These are phyloP conservation scores for Heterochromis multidens DNA, from an alignment of 2,113 vertebrate species.

Conservation along the genomic window DNA sequence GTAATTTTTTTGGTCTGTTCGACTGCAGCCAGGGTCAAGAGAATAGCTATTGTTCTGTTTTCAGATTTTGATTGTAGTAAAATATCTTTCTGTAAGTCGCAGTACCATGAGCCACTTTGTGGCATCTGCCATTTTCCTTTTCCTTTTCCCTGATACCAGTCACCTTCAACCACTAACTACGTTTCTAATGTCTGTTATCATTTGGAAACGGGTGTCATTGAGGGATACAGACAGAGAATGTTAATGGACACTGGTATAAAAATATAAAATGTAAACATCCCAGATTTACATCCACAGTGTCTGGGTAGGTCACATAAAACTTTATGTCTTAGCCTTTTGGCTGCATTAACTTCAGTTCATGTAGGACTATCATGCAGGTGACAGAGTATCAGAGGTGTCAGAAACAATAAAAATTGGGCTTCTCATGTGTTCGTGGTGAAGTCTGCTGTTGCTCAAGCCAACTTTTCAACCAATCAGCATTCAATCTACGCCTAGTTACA, in stretches of 20 bases:
- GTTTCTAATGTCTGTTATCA: neutral
- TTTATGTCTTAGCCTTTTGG: too few species aligned
- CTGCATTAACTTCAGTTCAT: too few species aligned
- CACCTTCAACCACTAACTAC: neutral
- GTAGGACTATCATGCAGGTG: too few species aligned
- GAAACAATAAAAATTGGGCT: too few species aligned
- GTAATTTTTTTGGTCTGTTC: neutral
- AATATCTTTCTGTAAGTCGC: neutral
- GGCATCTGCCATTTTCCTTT: neutral
- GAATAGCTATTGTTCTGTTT: neutral
- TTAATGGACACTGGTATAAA: neutral
- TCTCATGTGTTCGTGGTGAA: too few species aligned
- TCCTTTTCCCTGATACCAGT: neutral
- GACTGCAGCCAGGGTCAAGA: neutral
- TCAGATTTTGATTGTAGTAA: neutral
- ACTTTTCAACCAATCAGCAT: too few species aligned
- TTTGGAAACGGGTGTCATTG: neutral
- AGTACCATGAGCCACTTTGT: neutral
- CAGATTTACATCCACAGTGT: neutral
- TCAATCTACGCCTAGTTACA: too few species aligned
- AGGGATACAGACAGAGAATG: neutral
- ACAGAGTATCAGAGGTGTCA: too few species aligned
- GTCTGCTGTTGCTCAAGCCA: too few species aligned
- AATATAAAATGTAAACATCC: neutral
- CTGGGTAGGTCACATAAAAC: too few species aligned